phyloP scores from a whole-genome alignment of 2,888 invertebrate genomes.

The Dyspetes luteomarginatus region DNA sequence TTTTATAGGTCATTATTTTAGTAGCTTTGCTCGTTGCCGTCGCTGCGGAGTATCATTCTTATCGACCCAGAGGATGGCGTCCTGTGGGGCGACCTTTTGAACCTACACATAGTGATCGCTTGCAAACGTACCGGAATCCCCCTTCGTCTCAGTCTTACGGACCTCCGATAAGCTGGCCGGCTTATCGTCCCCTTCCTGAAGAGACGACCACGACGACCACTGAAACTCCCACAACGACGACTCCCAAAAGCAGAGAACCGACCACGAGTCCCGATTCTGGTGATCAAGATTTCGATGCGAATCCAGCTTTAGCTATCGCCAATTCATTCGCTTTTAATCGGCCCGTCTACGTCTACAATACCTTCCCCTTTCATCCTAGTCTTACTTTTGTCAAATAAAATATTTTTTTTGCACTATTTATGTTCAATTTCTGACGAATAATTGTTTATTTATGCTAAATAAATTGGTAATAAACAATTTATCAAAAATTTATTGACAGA shows the following conservation, averaged over 20 bases:
- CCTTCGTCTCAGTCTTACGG: constrained; percentile 57
- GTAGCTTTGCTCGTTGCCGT: constrained; percentile 36
- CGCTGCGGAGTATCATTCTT: constrained; percentile 63
- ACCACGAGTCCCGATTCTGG: constrained; percentile 66
- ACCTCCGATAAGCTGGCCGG: constrained; percentile 53
- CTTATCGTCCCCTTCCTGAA: constrained; percentile 47
- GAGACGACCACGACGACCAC: constrained; percentile 60
- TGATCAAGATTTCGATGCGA: constrained; percentile 75
- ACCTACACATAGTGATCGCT: constrained; percentile 70
- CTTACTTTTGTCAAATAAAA: constrained; percentile 68
- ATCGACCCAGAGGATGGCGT: constrained; percentile 79
- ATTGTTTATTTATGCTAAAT: no score
- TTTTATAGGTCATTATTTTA: constrained; percentile 44
- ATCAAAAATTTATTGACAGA: no score
- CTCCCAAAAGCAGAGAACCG: constrained; percentile 75
- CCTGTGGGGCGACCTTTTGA: constrained; percentile 77
- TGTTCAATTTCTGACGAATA: no score
- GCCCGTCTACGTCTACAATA: constrained; percentile 80
- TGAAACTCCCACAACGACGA: constrained; percentile 71
- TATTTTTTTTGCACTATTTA: background rate
- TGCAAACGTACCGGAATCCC: constrained; percentile 70
- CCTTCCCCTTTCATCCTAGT: constrained; percentile 74
- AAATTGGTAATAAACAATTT: no score
- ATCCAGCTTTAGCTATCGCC: constrained; percentile 79
- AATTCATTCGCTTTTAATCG: constrained; percentile 81